Evolutionary conservation across 2,113 vertebrate species (phyloP).

Genomic region (Oenanthe melanoleuca): DNA sequence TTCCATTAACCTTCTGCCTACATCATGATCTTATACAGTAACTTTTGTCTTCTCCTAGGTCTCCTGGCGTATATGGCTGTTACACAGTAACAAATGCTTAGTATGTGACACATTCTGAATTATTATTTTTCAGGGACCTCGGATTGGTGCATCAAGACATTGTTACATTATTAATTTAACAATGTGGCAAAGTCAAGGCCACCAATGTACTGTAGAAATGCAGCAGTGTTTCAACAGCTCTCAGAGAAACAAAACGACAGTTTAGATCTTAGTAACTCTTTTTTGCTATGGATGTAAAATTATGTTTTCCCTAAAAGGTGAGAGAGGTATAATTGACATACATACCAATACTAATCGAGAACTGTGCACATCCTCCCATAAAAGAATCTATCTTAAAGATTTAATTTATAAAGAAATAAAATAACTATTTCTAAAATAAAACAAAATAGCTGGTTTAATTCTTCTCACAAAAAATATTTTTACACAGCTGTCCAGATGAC

Average conservation of each 20-base stretch:
- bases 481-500: neutral
- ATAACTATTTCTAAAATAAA: neutral
- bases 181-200: neutral
- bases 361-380: neutral
- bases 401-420: neutral
- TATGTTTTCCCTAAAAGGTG: neutral
- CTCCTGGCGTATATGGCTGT: neutral
- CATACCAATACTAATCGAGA: rapidly evolving
- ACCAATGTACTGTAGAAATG: neutral
- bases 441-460: neutral
- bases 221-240: neutral
- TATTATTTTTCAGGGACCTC: neutral
- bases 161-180: neutral
- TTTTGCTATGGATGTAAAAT: neutral
- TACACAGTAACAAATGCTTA: neutral
- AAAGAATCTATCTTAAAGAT: neutral
- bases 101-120: neutral
- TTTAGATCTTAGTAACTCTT: neutral
- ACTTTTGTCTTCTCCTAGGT: neutral
- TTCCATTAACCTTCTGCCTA: neutral
- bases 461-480: neutral
- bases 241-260: neutral
- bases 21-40: neutral
- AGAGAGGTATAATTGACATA: neutral
- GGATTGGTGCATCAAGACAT: neutral